phyloP scores from a whole-genome alignment of 2,113 vertebrate species.

The Mugil cephalus region DNA sequence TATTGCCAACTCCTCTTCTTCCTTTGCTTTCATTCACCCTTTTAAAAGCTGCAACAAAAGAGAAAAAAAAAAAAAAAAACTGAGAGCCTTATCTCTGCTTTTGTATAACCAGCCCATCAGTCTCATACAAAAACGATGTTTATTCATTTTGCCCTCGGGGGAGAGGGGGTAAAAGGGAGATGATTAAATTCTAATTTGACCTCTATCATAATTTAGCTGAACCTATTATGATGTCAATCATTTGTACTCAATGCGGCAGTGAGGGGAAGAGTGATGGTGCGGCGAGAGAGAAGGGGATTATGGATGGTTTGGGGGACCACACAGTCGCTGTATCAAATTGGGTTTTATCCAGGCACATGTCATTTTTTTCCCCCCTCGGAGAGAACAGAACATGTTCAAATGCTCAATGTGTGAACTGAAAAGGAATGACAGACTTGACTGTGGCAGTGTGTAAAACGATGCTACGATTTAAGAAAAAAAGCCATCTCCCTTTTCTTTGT shows the following conservation, averaged over 20 bases:
- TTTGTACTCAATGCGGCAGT: conserved; percentile 65
- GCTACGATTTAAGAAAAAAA: neutral
- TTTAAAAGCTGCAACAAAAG: conserved; percentile 77
- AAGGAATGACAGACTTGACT: conserved; percentile 41
- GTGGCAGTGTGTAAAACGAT: conserved; percentile 34
- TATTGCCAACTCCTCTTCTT: conserved; percentile 30
- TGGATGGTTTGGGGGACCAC: conserved; percentile 69
- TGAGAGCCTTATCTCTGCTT: conserved; percentile 74
- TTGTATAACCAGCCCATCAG: conserved; percentile 72
- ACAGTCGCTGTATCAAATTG: conserved; percentile 69
- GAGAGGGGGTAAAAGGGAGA: conserved; percentile 73
- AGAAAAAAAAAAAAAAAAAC: conserved; percentile 73
- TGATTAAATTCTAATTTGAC: conserved; percentile 86
- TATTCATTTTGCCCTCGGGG: conserved; percentile 80
- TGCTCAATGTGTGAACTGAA: conserved; percentile 51
- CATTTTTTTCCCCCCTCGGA: conserved; percentile 53
- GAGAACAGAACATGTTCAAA: conserved; percentile 61
- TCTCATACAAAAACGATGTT: conserved; percentile 76
- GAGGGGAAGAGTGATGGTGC: conserved; percentile 43
- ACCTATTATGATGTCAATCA: conserved; percentile 83
- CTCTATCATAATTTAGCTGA: conserved; percentile 83
- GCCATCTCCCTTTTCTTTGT: neutral
- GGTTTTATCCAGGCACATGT: conserved; percentile 64
- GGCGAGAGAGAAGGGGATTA: conserved; percentile 59
- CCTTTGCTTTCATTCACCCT: conserved; percentile 44